Conservation (phyloP, 2,113 vertebrate species). For the Ochotona princeps region DNA sequence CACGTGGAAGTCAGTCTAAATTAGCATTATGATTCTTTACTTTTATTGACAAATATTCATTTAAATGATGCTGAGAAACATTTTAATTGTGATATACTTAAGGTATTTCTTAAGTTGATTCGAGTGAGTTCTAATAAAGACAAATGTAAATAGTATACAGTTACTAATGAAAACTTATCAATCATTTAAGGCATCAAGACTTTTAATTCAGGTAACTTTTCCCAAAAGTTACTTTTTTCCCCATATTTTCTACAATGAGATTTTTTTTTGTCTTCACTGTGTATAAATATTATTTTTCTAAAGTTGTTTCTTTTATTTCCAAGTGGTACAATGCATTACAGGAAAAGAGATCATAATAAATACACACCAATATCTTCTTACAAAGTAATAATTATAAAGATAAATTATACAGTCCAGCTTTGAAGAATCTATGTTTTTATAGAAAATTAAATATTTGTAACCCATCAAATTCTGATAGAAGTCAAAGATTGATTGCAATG, state of each 20-base stretch:
- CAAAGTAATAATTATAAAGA: background rate
- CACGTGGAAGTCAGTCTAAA: background rate
- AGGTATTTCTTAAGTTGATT: background rate
- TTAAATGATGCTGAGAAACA: background rate
- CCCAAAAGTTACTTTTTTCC: background rate
- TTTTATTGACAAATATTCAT: background rate
- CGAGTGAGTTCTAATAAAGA: background rate
- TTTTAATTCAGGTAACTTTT: background rate
- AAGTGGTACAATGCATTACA: background rate
- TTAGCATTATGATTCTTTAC: background rate
- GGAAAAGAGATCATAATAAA: background rate
- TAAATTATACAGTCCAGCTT: background rate
- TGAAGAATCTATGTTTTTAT: background rate
- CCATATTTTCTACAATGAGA: background rate
- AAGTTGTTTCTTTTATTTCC: background rate
- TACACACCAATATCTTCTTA: background rate
- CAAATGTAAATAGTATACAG: background rate
- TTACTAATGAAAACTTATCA: background rate
- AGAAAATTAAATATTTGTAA: background rate
- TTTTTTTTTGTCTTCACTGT: background rate
- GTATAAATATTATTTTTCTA: background rate
- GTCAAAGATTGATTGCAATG: constrained; percentile 11
- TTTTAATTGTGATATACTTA: background rate
- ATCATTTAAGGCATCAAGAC: background rate
- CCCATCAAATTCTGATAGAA: background rate